These are phyloP conservation scores for Corythaeola cristata DNA, from an alignment of 2,113 vertebrate species.

Conservation along the genomic window DNA sequence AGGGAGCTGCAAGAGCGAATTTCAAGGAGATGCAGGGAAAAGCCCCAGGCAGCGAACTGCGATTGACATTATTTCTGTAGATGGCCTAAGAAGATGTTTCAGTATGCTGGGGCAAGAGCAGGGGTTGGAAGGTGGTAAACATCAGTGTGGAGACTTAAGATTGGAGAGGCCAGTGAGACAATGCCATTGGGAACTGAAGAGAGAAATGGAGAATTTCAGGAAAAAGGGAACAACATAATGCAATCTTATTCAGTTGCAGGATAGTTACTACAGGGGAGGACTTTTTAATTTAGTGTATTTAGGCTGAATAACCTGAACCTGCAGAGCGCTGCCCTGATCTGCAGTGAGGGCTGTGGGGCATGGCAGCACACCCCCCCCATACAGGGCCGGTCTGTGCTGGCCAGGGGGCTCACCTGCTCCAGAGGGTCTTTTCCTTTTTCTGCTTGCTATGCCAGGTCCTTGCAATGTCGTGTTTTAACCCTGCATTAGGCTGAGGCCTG, in stretches of 20 bases:
- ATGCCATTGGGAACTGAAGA: background rate
- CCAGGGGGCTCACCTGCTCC: background rate
- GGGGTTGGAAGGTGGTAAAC: background rate
- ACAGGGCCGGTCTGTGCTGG: background rate
- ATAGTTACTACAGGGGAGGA: background rate
- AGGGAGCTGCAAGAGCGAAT: background rate
- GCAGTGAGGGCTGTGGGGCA: background rate
- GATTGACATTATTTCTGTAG: background rate
- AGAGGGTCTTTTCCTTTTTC: background rate
- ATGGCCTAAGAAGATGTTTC: background rate
- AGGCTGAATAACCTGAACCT: background rate
- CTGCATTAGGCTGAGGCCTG: background rate
- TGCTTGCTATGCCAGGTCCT: background rate
- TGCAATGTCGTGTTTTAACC: background rate
- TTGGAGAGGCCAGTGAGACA: too few species aligned
- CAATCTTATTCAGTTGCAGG: background rate
- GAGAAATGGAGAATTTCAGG: background rate
- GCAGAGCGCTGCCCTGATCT: background rate
- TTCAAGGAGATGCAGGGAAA: background rate
- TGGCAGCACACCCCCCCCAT: background rate
- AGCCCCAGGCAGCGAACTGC: background rate
- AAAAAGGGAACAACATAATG: fast-evolving
- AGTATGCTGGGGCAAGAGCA: background rate
- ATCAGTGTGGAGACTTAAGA: background rate
- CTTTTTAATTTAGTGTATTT: background rate